Evolutionary conservation across 1,140 invertebrate genomes (phyloP).

Genomic region (Aphidius ervi): DNA sequence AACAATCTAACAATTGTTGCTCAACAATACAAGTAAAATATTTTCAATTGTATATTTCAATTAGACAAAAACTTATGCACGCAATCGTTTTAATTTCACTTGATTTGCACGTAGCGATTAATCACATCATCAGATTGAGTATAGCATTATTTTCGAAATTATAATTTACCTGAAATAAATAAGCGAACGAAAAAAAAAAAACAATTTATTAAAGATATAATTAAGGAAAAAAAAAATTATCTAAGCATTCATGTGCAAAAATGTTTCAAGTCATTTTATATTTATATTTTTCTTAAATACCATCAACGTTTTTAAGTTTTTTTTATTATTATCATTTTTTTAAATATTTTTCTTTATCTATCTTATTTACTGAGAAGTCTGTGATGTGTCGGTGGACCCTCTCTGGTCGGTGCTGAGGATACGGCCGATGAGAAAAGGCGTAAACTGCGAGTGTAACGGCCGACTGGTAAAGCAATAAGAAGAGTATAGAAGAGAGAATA

Average conservation of each 20-base stretch:
- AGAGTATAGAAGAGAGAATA: not conserved
- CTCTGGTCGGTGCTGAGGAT: slow-evolving; percentile 1
- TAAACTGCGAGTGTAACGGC: slow-evolving; percentile 14
- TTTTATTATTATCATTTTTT: not conserved
- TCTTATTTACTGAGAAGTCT: not conserved
- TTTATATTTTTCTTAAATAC: not conserved
- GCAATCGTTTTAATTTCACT: slow-evolving; percentile 10
- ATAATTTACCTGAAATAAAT: too few species aligned
- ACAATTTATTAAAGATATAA: too few species aligned
- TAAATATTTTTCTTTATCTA: too few species aligned
- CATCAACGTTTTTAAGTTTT: not conserved
- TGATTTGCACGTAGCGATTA: too few species aligned
- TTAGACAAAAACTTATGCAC: slow-evolving; percentile 31
- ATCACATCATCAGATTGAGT: too few species aligned
- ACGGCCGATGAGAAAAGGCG: slow-evolving; percentile 10
- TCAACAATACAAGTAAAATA: not conserved
- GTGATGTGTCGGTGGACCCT: not conserved
- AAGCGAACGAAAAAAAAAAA: too few species aligned
- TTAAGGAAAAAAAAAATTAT: too few species aligned
- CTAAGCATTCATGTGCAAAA: too few species aligned
- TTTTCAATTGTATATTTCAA: slow-evolving; percentile 50
- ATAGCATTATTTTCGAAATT: too few species aligned
- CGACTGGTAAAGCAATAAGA: not conserved
- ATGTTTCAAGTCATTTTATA: too few species aligned
- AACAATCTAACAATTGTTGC: too few species aligned